Evolutionary conservation across 2,888 invertebrate genomes (phyloP).

Genomic region (Drosophila histrio): DNA sequence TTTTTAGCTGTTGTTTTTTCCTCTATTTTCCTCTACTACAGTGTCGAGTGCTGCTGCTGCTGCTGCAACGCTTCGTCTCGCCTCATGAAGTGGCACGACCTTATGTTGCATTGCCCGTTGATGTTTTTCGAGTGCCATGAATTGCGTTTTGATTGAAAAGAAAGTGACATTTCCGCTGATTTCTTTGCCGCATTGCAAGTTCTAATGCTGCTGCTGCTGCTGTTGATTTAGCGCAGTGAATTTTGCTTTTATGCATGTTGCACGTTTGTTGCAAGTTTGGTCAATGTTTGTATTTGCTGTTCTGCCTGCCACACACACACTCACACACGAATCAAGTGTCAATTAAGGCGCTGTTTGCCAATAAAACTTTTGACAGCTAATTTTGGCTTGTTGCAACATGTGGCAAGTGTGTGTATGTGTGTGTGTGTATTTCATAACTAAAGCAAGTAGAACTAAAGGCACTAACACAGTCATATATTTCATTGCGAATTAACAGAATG

Average conservation of each 20-base stretch:
- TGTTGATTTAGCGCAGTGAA: constrained; percentile 44
- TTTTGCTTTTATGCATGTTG: constrained; percentile 42
- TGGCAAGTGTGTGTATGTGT: not conserved
- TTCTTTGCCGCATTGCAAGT: constrained; percentile 49
- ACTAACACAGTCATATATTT: too few relatives aligned
- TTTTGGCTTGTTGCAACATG: constrained; percentile 28
- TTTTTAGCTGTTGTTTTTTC: constrained; percentile 28
- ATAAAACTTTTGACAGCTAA: constrained; percentile 44
- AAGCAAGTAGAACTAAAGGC: not conserved
- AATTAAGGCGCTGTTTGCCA: constrained; percentile 41
- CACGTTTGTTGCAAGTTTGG: constrained; percentile 12
- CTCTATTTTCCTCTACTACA: constrained; percentile 30
- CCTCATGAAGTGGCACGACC: constrained; percentile 58
- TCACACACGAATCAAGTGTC: constrained; percentile 34
- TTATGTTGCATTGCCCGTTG: constrained; percentile 46
- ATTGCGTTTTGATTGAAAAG: constrained; percentile 80
- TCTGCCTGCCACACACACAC: constrained; percentile 15
- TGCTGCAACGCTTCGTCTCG: constrained; percentile 30
- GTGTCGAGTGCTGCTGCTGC: constrained; percentile 39
- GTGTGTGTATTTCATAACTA: not conserved
- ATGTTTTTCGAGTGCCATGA: constrained; percentile 71
- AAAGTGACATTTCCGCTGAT: constrained; percentile 80
- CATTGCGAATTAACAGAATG: too few relatives aligned
- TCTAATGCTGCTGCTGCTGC: constrained; percentile 19
- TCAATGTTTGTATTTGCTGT: constrained; percentile 32